Evolutionary conservation across 1,140 invertebrate genomes (phyloP), one percentile per base, ranked within the genome.

Genomic region (Listronotus bonariensis): DNA sequence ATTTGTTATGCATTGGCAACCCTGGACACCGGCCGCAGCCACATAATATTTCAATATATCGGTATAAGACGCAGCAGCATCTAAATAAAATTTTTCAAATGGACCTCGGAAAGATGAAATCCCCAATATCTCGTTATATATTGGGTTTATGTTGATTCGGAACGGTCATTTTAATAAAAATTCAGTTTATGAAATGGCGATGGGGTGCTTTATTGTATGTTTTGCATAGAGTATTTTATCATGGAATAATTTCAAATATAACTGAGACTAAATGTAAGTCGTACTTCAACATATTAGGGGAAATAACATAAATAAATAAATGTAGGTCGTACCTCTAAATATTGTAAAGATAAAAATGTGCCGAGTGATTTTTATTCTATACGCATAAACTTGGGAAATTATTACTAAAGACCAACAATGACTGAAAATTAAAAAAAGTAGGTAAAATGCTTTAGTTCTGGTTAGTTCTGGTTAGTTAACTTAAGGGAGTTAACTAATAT

Each of bases 21-120:
- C 70, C 67, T 74, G 72, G 72, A 69, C 71, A 72, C 46, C 71
- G 72, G 64, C 70, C 71, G 64, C 69, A 68, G 59, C 51, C 56
- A 69, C 69, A 74, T 72, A 72, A 74, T 74, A 74, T 74, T 72
- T 74, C 73, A 73, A 73, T 73, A 74, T 73, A 74, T 73, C 69
- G 69, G 65, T 55, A 59, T 60, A 67, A 60, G 58, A 51, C 58
- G 49, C 43, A 36, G 49, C 43, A 36, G 64, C 60, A 69, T 71
- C 65, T 71, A 71, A 71, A 71, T 71, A 71, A 71, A 71, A 71
- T 71, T 71, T 71, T 64, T 69, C 67, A 63, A 68, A 71, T 65
- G 69, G 67, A 71, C 67, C 49, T 32, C 65, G 59, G 48, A 53
- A 62, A 62, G 59, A 62, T 62, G 59, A 62, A 62, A 62, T 62